Evolutionary conservation across 2,113 vertebrate species (phyloP).

Genomic region (Notarius quadriscutis): DNA sequence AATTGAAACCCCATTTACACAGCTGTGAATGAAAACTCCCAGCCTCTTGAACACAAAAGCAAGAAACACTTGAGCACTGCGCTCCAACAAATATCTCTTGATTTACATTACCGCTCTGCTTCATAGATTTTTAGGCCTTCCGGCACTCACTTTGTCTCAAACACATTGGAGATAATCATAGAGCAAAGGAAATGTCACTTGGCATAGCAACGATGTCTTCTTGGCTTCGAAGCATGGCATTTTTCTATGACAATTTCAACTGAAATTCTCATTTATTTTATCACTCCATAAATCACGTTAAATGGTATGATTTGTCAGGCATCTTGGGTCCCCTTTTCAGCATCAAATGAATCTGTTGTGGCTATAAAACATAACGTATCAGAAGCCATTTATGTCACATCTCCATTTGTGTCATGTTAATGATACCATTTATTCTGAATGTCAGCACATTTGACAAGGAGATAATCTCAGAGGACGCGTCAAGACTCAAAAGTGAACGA

Average conservation of each 20-base stretch:
- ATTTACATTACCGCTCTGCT: slow-evolving; percentile 46
- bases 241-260: slow-evolving; percentile 29
- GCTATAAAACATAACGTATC: slow-evolving; percentile 17
- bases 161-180: slow-evolving; percentile 39
- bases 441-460: slow-evolving; percentile 8
- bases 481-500: neutral
- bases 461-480: slow-evolving; percentile 20
- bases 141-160: slow-evolving; percentile 7
- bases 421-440: slow-evolving; percentile 30
- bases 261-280: slow-evolving; percentile 39
- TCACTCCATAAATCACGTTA: slow-evolving; percentile 2
- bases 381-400: slow-evolving; percentile 34
- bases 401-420: slow-evolving; percentile 25
- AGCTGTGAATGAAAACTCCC: slow-evolving; percentile 43
- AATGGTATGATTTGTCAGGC: slow-evolving; percentile 25
- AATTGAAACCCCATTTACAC: slow-evolving; percentile 44
- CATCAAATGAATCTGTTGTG: slow-evolving; percentile 19
- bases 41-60: slow-evolving; percentile 49
- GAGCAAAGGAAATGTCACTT: slow-evolving; percentile 27
- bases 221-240: slow-evolving; percentile 6
- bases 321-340: slow-evolving; percentile 25
- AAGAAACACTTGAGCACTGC: slow-evolving; percentile 38
- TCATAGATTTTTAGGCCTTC: slow-evolving; percentile 36
- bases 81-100: slow-evolving; percentile 44
- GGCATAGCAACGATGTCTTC: neutral